A percentile compares a stretch with the other conserved stretches of the same genome.
phyloP scores from a whole-genome alignment of 1,140 invertebrate genomes.

The Drosophila biarmipes region DNA sequence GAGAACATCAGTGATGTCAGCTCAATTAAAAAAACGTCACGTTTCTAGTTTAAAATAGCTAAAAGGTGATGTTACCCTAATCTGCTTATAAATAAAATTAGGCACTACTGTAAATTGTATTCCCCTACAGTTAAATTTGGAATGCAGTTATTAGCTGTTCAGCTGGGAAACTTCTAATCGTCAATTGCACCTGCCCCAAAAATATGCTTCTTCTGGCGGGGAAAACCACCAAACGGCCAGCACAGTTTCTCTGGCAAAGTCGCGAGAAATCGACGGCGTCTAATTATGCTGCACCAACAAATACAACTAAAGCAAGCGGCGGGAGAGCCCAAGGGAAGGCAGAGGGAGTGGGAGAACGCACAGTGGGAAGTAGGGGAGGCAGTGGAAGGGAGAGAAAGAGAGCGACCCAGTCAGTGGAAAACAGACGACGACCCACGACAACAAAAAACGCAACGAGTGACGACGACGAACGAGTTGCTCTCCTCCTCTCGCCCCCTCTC shows the following conservation, averaged over 20 bases:
- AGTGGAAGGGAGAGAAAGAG: conserved; percentile 17
- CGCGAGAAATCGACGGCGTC: conserved; percentile 34
- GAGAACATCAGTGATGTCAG: neutral
- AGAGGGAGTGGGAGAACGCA: conserved; percentile 11
- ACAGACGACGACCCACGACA: conserved; percentile 70
- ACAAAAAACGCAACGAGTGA: conserved; percentile 66
- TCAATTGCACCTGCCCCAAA: conserved; percentile 8
- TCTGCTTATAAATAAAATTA: too few relatives aligned
- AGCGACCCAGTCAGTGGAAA: conserved; percentile 30
- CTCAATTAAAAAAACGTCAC: neutral
- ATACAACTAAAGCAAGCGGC: conserved; percentile 4
- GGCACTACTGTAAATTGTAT: too few relatives aligned
- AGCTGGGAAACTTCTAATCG: neutral
- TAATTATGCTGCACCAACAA: conserved; percentile 44
- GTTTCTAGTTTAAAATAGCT: neutral
- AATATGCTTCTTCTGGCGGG: neutral
- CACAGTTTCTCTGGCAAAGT: conserved; percentile 17
- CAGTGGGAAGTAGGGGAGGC: neutral
- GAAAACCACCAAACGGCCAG: conserved; percentile 10
- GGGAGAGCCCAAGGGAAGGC: neutral
- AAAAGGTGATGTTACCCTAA: too few relatives aligned
- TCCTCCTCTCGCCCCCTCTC: conserved; percentile 29
- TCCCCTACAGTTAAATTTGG: neutral
- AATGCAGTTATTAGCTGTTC: neutral
- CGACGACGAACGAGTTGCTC: conserved; percentile 36